A percentile compares a stretch with the other conserved stretches of the same genome.
Evolutionary conservation across 2,888 invertebrate species (phyloP).

Genomic region (Tryphoninae sp.): DNA sequence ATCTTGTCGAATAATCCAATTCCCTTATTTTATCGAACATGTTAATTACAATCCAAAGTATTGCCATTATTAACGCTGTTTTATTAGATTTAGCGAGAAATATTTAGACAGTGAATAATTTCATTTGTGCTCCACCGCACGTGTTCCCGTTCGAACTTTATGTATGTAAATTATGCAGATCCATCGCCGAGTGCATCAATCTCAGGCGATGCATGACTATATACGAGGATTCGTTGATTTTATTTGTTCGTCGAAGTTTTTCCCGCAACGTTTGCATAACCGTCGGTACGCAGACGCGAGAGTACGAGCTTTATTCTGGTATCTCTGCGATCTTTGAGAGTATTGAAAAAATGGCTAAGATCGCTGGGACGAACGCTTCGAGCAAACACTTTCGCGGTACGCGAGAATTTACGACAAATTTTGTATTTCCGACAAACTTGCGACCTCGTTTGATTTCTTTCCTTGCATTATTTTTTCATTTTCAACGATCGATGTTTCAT

Average conservation of each 20-base stretch:
- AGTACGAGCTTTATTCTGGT: background rate
- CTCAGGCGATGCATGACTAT: conserved; percentile 65
- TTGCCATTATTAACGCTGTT: background rate
- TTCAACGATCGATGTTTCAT: background rate
- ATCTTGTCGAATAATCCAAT: background rate
- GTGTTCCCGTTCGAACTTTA: conserved; percentile 66
- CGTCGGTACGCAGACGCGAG: conserved; percentile 3
- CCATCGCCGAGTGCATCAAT: conserved; percentile 71
- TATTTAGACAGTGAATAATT: background rate
- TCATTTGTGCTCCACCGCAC: conserved; percentile 15
- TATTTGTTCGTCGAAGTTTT: conserved; percentile 64
- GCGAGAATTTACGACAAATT: background rate
- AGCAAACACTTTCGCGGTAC: background rate
- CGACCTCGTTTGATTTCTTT: background rate
- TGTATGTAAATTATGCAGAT: conserved; percentile 72
- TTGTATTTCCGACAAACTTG: background rate
- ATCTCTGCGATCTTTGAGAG: conserved; percentile 2
- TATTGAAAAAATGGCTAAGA: conserved; percentile 27
- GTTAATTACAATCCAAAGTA: background rate
- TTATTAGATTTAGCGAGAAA: conserved; percentile 18
- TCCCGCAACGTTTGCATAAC: conserved; percentile 66
- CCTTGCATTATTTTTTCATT: background rate
- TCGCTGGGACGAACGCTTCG: background rate
- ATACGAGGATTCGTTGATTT: conserved; percentile 67
- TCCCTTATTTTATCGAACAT: background rate